Evolutionary conservation across 1,140 invertebrate species (phyloP), one percentile per base, ranked within the genome.

Genomic region (Holcopasites calliopsidis): DNA sequence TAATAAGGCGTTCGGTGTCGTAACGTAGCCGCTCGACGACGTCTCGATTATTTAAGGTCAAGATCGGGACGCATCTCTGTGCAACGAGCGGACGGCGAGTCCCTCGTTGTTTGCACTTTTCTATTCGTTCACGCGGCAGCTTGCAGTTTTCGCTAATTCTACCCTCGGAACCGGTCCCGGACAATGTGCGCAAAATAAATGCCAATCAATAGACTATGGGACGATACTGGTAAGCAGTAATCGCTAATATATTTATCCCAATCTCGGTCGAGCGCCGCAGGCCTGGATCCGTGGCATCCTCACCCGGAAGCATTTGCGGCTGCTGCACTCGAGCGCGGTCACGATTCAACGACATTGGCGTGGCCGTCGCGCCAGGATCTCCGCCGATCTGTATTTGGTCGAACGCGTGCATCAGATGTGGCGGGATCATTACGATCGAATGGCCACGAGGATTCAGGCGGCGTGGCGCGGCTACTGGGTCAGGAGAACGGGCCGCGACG

Each of bases 301-400:
- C 16, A 85, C 81, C 4, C 66, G 88, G 31, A 80, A 82, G 38
- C 83, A 87, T 64, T 23, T 84, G 10, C 64, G 79, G 35, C 69
- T 61, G 50, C 71, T 88, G 31, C 79, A 86, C n/a, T 7, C 52
- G 50, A 60, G 49, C 40, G 82, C 85, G 8, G 80, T 35, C 21
- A 74, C 70, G 21, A 75, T 89, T 35, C 88, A 89, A 31, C 75
- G 76, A 18, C 54, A 84, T 58, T 89, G 88, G 88, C 81, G 87
- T 8, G 81, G 84, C 57, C 80, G 83, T 70, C 26, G 18, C 1
- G 65, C 55, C 11, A 80, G 80, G 58, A 72, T 62, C 21, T 58
- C 54, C 5, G 31, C 76, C 1, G 50, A 72, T 57, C 78, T 49
- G 44, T 70, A 77, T 58, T 38, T 85, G 18, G 21, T 62, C 11